Base-by-base conservation (phyloP, 2,113 vertebrate genomes). In the Vicugna pacos region DNA sequence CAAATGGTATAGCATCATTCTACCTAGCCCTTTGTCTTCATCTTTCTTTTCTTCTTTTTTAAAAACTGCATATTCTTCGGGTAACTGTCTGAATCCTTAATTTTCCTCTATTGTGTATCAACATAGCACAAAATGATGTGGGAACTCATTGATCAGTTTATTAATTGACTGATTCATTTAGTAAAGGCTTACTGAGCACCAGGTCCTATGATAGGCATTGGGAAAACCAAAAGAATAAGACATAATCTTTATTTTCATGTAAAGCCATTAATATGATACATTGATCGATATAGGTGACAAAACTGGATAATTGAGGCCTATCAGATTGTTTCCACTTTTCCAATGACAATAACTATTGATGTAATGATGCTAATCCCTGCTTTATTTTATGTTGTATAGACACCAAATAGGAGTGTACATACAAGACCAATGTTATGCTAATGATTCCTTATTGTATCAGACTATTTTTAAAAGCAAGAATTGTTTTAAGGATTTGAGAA, bases 141-240 rank as follows among this genome's bases (percentile, higher is more conserved):
- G 50, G 58, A 89, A 93, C n/a, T 89, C 46, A 84, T 30, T 70
- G 76, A 95, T 62, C 50, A 60, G 50, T 76, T 93, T 42, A 86
- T 77, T 90, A 62, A 77, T 73, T 62, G 26, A 52, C 70, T 97
- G 64, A 46, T 87, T 96, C 80, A 81, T 80, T 77, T 80, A 90
- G 52, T 62, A 96, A 93, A 92, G 32, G 19, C 32, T 92, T 86
- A 83, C 22, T 92, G 46, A 87, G 56, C 77, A 62, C 62, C 75
- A 90, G 56, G 32, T 42, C 24, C 28, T 54, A 56, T 89, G 64
- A 35, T 88, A 90, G 77, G 75, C 64, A 85, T 54, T 73, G 60
- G n/a, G 52, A 94, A 97, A 84, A 94, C 69, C 94, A 65, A 93
- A 97, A 84, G n/a, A 93, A 60, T 77, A 76, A 92, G 48, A 88